Conservation (phyloP, 2,888 invertebrate genomes). For the Lasioglossum marginatum region DNA sequence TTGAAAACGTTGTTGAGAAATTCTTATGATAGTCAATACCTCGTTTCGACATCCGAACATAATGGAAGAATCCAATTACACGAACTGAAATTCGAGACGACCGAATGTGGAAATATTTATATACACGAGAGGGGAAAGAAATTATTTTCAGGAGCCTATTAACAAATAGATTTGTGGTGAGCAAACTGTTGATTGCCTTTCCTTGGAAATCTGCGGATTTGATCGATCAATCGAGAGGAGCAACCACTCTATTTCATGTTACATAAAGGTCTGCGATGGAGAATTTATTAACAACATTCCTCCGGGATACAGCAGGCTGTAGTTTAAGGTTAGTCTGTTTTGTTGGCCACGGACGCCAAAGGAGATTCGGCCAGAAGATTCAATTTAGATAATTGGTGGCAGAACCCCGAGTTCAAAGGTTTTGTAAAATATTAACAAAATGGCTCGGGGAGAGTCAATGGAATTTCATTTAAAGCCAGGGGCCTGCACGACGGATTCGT, state of each 20-base stretch:
- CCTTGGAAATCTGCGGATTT: background rate
- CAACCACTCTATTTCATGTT: background rate
- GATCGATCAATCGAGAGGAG: background rate
- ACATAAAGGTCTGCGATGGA: background rate
- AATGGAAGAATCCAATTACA: background rate
- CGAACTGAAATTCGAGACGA: background rate
- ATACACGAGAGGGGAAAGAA: background rate
- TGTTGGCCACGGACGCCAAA: background rate
- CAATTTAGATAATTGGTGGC: slow-evolving; percentile 18
- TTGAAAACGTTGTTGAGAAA: background rate
- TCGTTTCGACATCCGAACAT: background rate
- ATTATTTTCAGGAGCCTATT: background rate
- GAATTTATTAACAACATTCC: slow-evolving; percentile 12
- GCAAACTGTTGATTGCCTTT: background rate
- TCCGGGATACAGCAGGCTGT: background rate
- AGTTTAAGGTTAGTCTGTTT: background rate
- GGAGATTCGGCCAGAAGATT: background rate
- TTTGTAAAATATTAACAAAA: slow-evolving; percentile 17
- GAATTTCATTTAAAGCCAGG: slow-evolving; percentile 2
- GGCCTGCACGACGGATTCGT: background rate
- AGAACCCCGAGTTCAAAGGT: background rate
- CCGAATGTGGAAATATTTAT: background rate
- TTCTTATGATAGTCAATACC: background rate
- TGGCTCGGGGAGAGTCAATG: background rate
- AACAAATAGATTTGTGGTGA: background rate